Evolutionary conservation across 2,888 invertebrate genomes (phyloP).

Genomic region (Chydorus sphaericus): DNA sequence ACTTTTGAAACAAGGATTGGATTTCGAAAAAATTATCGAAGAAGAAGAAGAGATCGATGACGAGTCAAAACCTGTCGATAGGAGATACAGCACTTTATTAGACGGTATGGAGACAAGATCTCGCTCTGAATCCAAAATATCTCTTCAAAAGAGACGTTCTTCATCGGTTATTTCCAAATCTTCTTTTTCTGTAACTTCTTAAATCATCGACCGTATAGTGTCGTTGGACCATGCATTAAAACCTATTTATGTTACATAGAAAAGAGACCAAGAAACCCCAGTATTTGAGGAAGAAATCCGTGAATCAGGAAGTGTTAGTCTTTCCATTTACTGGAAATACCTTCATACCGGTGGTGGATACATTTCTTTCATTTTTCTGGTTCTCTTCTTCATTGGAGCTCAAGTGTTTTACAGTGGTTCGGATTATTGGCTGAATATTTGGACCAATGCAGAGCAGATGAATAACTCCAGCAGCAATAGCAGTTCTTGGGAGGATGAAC

Average conservation of each 20-base stretch:
- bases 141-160: too few species aligned
- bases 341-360: slow-evolving; percentile 1
- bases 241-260: too few species aligned
- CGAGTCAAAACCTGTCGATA: slow-evolving; percentile 22
- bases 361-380: not conserved
- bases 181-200: too few species aligned
- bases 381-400: not conserved
- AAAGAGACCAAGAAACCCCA: not conserved
- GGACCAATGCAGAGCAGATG: too few species aligned
- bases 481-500: not conserved
- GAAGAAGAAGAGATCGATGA: slow-evolving; percentile 13
- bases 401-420: slow-evolving; percentile 1
- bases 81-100: not conserved
- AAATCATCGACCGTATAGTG: too few species aligned
- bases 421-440: slow-evolving; percentile 2
- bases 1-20: slow-evolving; percentile 52
- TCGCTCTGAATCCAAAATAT: too few species aligned
- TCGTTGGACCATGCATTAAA: too few species aligned
- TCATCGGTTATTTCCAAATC: too few species aligned
- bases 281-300: not conserved
- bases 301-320: not conserved
- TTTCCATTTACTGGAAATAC: not conserved
- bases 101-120: slow-evolving; percentile 18
- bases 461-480: not conserved
- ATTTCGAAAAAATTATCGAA: slow-evolving; percentile 45